Evolutionary conservation across 2,113 vertebrate species (phyloP).

Genomic region (Tenebrosternarchus preto): DNA sequence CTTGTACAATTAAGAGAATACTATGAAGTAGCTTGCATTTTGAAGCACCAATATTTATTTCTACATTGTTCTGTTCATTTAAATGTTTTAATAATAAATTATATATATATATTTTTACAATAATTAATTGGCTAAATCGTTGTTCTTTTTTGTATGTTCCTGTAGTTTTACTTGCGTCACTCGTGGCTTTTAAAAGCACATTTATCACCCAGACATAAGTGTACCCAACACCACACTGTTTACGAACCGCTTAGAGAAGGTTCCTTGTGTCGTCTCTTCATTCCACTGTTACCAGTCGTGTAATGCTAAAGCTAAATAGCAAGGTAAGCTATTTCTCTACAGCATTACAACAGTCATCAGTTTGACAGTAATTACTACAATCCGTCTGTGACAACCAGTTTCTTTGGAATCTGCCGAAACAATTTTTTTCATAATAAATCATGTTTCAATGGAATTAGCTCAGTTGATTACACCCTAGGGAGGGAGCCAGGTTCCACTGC

Average conservation of each 20-base stretch:
- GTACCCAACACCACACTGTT: neutral
- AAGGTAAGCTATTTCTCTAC: neutral
- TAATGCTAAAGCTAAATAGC: neutral
- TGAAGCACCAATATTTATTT: too few species aligned
- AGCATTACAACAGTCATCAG: neutral
- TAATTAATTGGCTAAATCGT: too few species aligned
- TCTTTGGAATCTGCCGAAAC: neutral
- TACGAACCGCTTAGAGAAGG: neutral
- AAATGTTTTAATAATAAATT: too few species aligned
- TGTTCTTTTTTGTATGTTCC: too few species aligned
- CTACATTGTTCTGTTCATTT: too few species aligned
- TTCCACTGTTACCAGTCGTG: too few species aligned
- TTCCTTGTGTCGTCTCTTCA: neutral
- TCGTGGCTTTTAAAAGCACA: neutral
- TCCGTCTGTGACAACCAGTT: neutral
- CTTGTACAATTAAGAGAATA: too few species aligned
- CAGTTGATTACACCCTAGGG: constrained; percentile 8
- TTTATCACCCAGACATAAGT: too few species aligned
- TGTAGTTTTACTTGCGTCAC: neutral
- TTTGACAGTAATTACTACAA: neutral
- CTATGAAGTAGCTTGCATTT: too few species aligned
- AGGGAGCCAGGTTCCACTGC: constrained; percentile 6
- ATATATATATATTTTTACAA: too few species aligned
- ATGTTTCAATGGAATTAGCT: constrained; percentile 26
- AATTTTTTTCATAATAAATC: constrained; percentile 4